Conservation (phyloP, 23 tunicate genomes). For the Clavelina lepadiformis region DNA sequence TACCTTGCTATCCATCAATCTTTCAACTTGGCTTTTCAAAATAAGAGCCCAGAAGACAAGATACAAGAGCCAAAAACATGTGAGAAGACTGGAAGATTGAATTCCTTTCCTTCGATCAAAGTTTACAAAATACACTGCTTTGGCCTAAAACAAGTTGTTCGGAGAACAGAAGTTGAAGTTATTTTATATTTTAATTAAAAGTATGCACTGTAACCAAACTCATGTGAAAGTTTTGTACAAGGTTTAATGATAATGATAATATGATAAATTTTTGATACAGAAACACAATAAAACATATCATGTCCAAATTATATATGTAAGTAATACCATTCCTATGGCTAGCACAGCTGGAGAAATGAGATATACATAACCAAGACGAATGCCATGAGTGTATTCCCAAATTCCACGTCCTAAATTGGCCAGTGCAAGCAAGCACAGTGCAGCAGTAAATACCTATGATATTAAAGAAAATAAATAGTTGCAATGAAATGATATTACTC, state of each 20-base stretch:
- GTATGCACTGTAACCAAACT: no score
- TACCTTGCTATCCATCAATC: slow-evolving; percentile 1
- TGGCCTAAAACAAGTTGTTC: slow-evolving; percentile 19
- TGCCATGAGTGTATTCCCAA: slow-evolving; percentile 27
- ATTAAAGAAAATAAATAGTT: no score
- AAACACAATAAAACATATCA: no score
- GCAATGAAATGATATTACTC: no score
- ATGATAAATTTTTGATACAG: no score
- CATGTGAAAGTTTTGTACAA: no score
- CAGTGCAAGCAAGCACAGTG: slow-evolving; percentile 38
- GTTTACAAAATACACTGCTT: slow-evolving; percentile 6
- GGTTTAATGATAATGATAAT: no score
- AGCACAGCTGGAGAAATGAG: slow-evolving; percentile 39
- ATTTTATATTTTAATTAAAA: no score
- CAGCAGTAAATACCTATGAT: slow-evolving; percentile 19
- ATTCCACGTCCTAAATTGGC: slow-evolving; percentile 24
- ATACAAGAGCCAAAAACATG: slow-evolving; percentile 14
- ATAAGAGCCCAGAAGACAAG: slow-evolving; percentile 16
- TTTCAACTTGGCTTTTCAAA: slow-evolving; percentile 22
- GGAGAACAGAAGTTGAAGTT: no score
- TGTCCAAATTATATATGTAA: no score
- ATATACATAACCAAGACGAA: slow-evolving; percentile 26
- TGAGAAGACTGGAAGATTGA: slow-evolving; percentile 10
- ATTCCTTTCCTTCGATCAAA: slow-evolving; percentile 30
- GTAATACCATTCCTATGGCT: slow-evolving; percentile 51